These are phyloP conservation scores for Amiota mariae DNA, from an alignment of 2,888 invertebrate species.

Conservation along the genomic window DNA sequence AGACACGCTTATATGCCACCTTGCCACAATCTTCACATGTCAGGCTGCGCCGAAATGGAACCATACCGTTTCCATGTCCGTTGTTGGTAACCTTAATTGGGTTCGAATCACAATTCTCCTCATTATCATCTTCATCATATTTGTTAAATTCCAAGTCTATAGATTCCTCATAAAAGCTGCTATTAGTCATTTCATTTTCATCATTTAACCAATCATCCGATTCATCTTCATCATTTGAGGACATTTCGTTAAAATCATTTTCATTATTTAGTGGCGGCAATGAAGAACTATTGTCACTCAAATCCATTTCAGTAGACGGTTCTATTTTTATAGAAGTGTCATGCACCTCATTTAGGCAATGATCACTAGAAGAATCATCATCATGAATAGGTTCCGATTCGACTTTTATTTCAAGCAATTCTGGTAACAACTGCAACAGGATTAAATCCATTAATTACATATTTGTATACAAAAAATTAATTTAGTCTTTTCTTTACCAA, in stretches of 20 bases:
- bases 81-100: constrained; percentile 38
- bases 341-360: constrained; percentile 41
- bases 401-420: constrained; percentile 38
- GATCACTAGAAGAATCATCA: constrained; percentile 45
- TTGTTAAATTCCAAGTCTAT: too few relatives aligned
- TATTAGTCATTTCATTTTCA: not conserved
- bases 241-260: constrained; percentile 15
- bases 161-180: too few relatives aligned
- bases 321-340: constrained; percentile 15
- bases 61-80: not conserved
- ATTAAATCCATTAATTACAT: not conserved
- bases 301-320: constrained; percentile 29
- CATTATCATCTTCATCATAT: constrained; percentile 12
- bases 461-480: not conserved
- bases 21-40: constrained; percentile 61
- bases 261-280: not conserved
- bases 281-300: not conserved
- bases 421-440: constrained; percentile 45
- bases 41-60: constrained; percentile 40
- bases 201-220: not conserved
- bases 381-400: constrained; percentile 45
- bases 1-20: constrained; percentile 64
- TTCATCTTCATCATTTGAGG: not conserved
- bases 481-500: constrained; percentile 41
- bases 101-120: constrained; percentile 7